These are phyloP conservation scores for Plebejus melissa DNA, from an alignment of 2,888 invertebrate species.

Conservation along the genomic window DNA sequence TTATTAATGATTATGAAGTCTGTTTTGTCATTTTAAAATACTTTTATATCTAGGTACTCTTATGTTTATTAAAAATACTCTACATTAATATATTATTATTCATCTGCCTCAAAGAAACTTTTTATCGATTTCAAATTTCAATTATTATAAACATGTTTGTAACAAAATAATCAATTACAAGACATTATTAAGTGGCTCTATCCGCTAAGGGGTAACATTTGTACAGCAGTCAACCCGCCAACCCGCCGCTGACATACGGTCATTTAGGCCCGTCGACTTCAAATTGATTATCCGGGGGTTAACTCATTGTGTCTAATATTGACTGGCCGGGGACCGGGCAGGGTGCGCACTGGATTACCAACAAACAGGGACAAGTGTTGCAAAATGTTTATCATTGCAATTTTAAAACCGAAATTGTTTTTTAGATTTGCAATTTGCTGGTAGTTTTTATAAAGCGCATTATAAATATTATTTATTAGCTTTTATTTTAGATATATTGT, in stretches of 20 bases:
- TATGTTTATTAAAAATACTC: no score
- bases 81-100: no score
- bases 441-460: background rate
- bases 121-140: background rate
- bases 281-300: conserved; percentile 26
- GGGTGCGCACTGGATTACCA: background rate
- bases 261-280: conserved; percentile 19
- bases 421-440: background rate
- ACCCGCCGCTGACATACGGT: conserved; percentile 22
- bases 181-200: conserved; percentile 5
- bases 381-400: background rate
- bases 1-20: no score
- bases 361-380: conserved; percentile 5
- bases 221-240: background rate
- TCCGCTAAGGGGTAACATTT: background rate
- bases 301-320: conserved; percentile 25
- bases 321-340: background rate
- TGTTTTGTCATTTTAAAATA: no score
- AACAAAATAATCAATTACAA: background rate
- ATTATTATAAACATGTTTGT: background rate
- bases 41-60: no score
- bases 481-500: no score
- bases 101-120: no score
- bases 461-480: no score
- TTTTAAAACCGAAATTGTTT: background rate